A percentile compares a stretch with the other conserved stretches of the same genome.
phyloP scores from a whole-genome alignment of 2,888 invertebrate species.

The Scaeva pyrastri region DNA sequence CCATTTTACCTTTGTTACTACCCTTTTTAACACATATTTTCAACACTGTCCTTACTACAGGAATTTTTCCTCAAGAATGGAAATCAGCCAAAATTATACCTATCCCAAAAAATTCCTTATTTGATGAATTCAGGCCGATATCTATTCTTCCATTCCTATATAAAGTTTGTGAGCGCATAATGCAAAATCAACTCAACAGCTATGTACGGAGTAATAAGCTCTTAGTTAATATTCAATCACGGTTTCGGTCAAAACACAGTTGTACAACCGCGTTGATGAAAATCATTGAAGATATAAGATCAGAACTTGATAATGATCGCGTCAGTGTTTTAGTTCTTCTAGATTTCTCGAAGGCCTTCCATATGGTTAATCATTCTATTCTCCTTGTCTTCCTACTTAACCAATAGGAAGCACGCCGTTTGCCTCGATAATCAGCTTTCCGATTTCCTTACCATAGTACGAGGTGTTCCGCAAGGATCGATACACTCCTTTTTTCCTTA shows the following conservation, averaged over 20 bases:
- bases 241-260: no score
- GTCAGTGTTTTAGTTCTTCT: no score
- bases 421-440: background rate
- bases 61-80: background rate
- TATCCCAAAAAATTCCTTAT: no score
- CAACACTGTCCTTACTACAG: background rate
- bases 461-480: constrained; percentile 5
- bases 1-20: no score
- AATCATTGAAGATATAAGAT: background rate
- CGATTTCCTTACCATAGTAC: background rate
- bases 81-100: background rate
- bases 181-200: no score
- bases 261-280: background rate
- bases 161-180: no score
- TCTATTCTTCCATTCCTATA: no score
- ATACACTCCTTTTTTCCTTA: constrained; percentile 2
- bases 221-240: no score
- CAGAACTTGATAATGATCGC: background rate
- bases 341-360: background rate
- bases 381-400: background rate
- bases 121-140: no score
- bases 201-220: no score
- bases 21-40: background rate
- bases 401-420: background rate
- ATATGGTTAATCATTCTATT: no score